phyloP scores from a whole-genome alignment of 2,797 vertebrate genomes.

The Siniperca scherzeri region DNA sequence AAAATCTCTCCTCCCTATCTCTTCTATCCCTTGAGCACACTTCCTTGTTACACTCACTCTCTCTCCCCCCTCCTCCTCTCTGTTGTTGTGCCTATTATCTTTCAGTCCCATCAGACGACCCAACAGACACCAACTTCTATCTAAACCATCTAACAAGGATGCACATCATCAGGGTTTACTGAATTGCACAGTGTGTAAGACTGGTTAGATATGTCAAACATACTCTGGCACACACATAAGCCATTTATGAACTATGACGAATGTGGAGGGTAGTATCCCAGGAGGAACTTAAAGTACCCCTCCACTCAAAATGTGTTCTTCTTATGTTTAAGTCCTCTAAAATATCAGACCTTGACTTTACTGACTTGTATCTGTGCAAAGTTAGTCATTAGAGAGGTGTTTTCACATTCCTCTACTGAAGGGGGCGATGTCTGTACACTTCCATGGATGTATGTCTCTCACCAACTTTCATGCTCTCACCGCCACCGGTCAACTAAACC shows the following conservation, averaged over 20 bases:
- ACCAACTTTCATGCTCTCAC: too few species aligned
- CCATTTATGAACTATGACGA: not conserved
- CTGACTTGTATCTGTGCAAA: too few species aligned
- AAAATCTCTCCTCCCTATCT: slow-evolving; percentile 33
- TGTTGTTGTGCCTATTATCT: slow-evolving; percentile 27
- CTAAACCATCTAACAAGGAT: slow-evolving; percentile 13
- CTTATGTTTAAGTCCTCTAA: not conserved
- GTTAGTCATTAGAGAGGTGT: too few species aligned
- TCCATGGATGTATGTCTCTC: too few species aligned
- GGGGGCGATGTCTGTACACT: too few species aligned
- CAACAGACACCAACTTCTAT: slow-evolving; percentile 19
- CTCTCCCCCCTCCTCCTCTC: not conserved
- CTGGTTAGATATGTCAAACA: not conserved
- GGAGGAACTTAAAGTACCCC: not conserved
- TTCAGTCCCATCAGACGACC: slow-evolving; percentile 13
- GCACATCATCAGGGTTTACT: slow-evolving; percentile 11
- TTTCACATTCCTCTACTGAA: too few species aligned
- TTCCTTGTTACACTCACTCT: not conserved
- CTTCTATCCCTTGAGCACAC: slow-evolving; percentile 25
- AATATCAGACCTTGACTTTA: too few species aligned
- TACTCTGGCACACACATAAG: not conserved
- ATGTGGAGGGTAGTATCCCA: not conserved
- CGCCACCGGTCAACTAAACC: too few species aligned
- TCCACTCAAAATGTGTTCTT: too few species aligned
- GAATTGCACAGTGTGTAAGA: not conserved